A percentile compares a stretch with the other conserved stretches of the same genome.
Evolutionary conservation across 2,113 vertebrate species (phyloP).

Genomic region (Platichthys flesus): DNA sequence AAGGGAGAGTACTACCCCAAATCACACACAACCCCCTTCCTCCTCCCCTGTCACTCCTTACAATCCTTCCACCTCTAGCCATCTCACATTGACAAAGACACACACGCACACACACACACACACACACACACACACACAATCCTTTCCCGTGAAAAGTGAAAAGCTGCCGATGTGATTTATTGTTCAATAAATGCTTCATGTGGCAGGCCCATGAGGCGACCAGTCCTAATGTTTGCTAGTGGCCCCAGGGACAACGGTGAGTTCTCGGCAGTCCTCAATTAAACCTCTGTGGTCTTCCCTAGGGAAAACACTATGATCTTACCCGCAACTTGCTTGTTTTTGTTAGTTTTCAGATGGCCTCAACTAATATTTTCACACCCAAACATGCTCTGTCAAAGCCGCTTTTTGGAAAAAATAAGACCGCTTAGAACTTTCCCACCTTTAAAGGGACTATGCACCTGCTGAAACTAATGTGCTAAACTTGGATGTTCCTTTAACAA

Average conservation of each 20-base stretch:
- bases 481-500: conserved; percentile 22
- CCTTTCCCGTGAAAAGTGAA: conserved; percentile 64
- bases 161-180: conserved; percentile 77
- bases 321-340: conserved; percentile 28
- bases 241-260: conserved; percentile 73
- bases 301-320: conserved; percentile 17
- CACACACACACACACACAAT: conserved; percentile 40
- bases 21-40: conserved; percentile 44
- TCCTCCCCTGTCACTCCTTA: conserved; percentile 52
- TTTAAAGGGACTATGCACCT: not conserved
- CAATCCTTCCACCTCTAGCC: conserved; percentile 35
- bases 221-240: conserved; percentile 71
- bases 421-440: not conserved
- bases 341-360: conserved; percentile 18
- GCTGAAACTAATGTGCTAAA: conserved; percentile 6
- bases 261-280: conserved; percentile 61
- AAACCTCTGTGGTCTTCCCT: conserved; percentile 40
- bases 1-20: conserved; percentile 57
- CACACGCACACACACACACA: conserved; percentile 32
- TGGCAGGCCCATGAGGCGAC: conserved; percentile 61
- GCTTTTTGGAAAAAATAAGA: not conserved
- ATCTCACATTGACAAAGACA: conserved; percentile 32
- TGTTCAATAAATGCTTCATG: conserved; percentile 81
- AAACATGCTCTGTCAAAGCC: conserved; percentile 3
- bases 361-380: conserved; percentile 19